These are phyloP conservation scores for Atta cephalotes DNA, from an alignment of 1,140 invertebrate genomes.

Conservation along the genomic window DNA sequence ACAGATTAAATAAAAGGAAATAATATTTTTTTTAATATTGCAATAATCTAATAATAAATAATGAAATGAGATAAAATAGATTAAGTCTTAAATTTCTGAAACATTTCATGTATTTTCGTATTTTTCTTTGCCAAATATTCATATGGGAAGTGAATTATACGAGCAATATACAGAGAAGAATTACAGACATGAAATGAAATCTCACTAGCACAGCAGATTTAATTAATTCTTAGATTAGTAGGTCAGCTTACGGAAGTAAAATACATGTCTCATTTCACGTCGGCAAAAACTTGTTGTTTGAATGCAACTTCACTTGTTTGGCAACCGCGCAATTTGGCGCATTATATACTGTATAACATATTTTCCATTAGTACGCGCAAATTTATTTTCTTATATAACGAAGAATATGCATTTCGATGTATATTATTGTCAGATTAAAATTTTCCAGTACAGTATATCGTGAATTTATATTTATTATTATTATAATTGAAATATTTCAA, in stretches of 20 bases:
- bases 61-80: neutral
- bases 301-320: conserved; percentile 62
- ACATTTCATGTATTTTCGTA: conserved; percentile 2
- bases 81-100: conserved; percentile 19
- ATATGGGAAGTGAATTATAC: conserved; percentile 24
- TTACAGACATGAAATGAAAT: conserved; percentile 51
- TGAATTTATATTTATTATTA: conserved; percentile 7
- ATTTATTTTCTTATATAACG: neutral
- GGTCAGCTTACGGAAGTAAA: conserved; percentile 48
- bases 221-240: conserved; percentile 67
- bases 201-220: conserved; percentile 31
- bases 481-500: neutral
- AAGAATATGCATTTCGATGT: conserved; percentile 1
- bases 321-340: conserved; percentile 50
- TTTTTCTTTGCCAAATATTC: conserved; percentile 29
- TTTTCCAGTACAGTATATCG: neutral
- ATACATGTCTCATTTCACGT: conserved; percentile 32
- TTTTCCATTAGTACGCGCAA: conserved; percentile 38
- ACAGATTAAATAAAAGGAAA: too few species aligned
- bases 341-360: conserved; percentile 39
- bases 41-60: neutral
- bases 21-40: neutral
- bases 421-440: conserved; percentile 4
- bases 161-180: conserved; percentile 14
- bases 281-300: conserved; percentile 56